Conservation (phyloP, 2,113 vertebrate genomes). For the Epinephelus cyanopodus region DNA sequence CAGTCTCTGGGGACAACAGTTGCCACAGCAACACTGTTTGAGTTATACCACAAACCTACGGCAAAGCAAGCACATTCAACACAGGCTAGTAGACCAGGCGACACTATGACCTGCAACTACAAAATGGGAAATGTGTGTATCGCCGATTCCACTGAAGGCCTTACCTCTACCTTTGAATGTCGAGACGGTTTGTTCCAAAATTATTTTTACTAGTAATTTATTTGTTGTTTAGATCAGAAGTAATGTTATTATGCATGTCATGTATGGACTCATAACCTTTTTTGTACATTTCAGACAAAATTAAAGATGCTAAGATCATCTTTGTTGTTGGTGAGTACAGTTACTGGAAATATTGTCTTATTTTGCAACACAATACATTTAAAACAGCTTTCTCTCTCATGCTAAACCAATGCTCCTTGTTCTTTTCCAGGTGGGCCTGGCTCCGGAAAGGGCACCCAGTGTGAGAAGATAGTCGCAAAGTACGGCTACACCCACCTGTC, state of each 20-base stretch:
- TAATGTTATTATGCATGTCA: neutral
- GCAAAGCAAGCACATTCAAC: slow-evolving; percentile 22
- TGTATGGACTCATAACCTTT: neutral
- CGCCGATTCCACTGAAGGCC: neutral
- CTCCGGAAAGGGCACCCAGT: slow-evolving; percentile 97
- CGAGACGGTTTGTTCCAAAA: slow-evolving; percentile 50
- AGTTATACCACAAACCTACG: slow-evolving; percentile 40
- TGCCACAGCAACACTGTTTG: slow-evolving; percentile 75
- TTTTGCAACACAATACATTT: neutral
- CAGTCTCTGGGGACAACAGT: slow-evolving; percentile 64
- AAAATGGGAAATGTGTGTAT: slow-evolving; percentile 46
- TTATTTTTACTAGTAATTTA: neutral
- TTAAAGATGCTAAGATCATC: slow-evolving; percentile 96
- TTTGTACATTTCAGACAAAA: slow-evolving; percentile 87
- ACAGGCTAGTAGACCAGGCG: neutral
- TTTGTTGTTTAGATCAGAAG: neutral
- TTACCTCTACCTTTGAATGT: too few relatives aligned
- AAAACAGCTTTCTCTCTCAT: neutral
- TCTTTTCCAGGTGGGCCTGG: slow-evolving; percentile 91
- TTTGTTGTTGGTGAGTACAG: slow-evolving; percentile 97
- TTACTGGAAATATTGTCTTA: neutral
- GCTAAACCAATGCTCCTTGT: too few relatives aligned
- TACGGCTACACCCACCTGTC: slow-evolving; percentile 99
- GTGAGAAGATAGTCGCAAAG: slow-evolving; percentile 94
- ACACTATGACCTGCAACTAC: neutral